Evolutionary conservation across 2,888 invertebrate species (phyloP).

Genomic region (Eupithecia dodoneata): DNA sequence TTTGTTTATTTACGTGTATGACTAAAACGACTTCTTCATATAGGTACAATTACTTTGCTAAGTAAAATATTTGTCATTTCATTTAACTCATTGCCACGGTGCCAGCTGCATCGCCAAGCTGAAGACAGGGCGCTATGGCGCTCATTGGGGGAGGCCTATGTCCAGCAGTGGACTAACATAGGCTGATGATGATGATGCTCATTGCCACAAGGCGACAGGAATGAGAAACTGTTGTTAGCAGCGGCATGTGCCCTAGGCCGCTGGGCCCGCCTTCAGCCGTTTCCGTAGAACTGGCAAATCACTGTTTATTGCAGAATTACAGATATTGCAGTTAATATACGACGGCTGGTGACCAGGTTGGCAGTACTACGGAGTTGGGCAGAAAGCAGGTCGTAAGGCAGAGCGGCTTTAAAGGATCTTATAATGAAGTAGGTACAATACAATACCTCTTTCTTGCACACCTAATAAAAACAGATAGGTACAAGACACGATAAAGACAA

Average conservation of each 20-base stretch:
- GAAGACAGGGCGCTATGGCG: too few relatives aligned
- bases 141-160: too few relatives aligned
- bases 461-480: too few relatives aligned
- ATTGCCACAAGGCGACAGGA: background rate
- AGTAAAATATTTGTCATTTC: background rate
- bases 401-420: background rate
- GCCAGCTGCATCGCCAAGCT: too few relatives aligned
- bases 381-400: background rate
- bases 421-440: too few relatives aligned
- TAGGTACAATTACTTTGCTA: background rate
- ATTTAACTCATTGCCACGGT: background rate
- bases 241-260: conserved; percentile 49
- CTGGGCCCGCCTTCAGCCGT: conserved; percentile 67
- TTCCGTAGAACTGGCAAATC: conserved; percentile 66
- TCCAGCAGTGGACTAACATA: too few relatives aligned
- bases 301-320: conserved; percentile 74
- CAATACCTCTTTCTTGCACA: too few relatives aligned
- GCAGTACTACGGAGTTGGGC: background rate
- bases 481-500: too few relatives aligned
- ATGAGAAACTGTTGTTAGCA: background rate
- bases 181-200: background rate
- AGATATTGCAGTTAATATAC: conserved; percentile 51
- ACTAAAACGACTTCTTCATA: background rate
- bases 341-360: background rate
- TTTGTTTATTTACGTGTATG: too few relatives aligned